These are phyloP conservation scores for Amorpha juglandis DNA, from an alignment of 2,888 invertebrate genomes.

Conservation along the genomic window DNA sequence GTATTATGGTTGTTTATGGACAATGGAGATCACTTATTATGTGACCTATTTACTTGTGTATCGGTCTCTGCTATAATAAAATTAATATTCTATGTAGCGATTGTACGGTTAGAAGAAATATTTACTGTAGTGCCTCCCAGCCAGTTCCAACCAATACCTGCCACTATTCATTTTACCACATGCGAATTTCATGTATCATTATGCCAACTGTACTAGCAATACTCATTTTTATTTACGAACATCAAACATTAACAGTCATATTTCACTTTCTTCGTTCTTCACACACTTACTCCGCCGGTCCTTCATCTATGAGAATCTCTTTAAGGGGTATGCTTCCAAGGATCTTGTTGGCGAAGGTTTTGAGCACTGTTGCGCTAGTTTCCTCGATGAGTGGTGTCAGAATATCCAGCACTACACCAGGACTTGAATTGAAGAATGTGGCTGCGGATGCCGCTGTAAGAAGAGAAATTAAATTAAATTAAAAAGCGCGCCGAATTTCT, in stretches of 20 bases:
- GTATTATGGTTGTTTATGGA: too few relatives aligned
- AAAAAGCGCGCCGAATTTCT: not conserved
- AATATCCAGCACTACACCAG: slow-evolving; percentile 86
- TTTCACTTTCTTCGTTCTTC: not conserved
- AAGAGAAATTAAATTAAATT: not conserved
- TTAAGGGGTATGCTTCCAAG: slow-evolving; percentile 84
- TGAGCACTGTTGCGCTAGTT: slow-evolving; percentile 85
- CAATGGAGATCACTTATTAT: too few relatives aligned
- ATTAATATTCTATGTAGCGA: too few relatives aligned
- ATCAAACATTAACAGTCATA: not conserved
- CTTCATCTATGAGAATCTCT: slow-evolving; percentile 79
- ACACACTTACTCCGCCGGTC: not conserved
- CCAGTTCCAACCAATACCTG: too few relatives aligned
- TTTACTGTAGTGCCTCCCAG: too few relatives aligned
- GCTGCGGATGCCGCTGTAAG: slow-evolving; percentile 87
- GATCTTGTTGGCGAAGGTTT: slow-evolving; percentile 84
- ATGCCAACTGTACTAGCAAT: not conserved
- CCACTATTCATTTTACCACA: not conserved
- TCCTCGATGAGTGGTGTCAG: slow-evolving; percentile 88
- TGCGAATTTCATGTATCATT: not conserved
- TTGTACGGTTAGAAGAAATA: too few relatives aligned
- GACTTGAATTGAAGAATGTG: slow-evolving; percentile 88
- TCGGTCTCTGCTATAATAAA: too few relatives aligned
- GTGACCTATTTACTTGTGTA: too few relatives aligned
- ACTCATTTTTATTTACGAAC: not conserved